A percentile compares a stretch with the other conserved stretches of the same genome.
These are phyloP conservation scores for Schizothorax lantsangensis DNA, from an alignment of 2,797 vertebrate genomes.

Conservation along the genomic window DNA sequence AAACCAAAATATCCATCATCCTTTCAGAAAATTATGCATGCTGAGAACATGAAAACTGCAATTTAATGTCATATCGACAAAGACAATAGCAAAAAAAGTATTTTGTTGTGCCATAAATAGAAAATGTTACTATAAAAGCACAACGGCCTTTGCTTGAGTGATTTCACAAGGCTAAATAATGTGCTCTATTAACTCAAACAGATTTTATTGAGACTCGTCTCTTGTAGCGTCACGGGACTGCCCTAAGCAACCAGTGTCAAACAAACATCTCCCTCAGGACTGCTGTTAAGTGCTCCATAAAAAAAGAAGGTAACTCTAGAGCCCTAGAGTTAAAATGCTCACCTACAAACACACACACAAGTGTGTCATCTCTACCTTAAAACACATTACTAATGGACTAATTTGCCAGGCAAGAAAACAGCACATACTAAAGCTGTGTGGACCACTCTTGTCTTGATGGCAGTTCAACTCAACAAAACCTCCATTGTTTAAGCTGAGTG, in stretches of 20 bases:
- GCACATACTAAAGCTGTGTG: conserved; percentile 24
- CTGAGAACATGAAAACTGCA: not conserved
- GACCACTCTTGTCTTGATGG: conserved; percentile 14
- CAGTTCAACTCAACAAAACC: conserved; percentile 56
- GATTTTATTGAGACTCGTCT: conserved; percentile 26
- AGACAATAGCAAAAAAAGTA: not conserved
- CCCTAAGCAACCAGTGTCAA: conserved; percentile 51
- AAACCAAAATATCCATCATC: not conserved
- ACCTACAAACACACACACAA: not conserved
- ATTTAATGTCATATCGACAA: not conserved
- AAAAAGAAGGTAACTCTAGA: conserved; percentile 36
- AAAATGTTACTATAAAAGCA: conserved; percentile 2
- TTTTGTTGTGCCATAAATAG: conserved; percentile 1
- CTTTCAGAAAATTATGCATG: not conserved
- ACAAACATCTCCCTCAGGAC: conserved; percentile 49
- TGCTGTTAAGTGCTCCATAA: conserved; percentile 53
- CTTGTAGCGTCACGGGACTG: conserved; percentile 44
- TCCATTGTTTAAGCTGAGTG: conserved; percentile 50
- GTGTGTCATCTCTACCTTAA: not conserved
- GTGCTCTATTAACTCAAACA: conserved; percentile 21
- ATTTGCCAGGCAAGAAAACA: conserved; percentile 24
- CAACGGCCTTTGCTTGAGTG: not conserved
- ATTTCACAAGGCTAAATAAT: conserved; percentile 35
- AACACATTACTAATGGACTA: not conserved
- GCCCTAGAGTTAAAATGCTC: conserved; percentile 27